Evolutionary conservation across 2,113 vertebrate species (phyloP), one percentile per base, ranked within the genome.

Genomic region (Seriola rivoliana): DNA sequence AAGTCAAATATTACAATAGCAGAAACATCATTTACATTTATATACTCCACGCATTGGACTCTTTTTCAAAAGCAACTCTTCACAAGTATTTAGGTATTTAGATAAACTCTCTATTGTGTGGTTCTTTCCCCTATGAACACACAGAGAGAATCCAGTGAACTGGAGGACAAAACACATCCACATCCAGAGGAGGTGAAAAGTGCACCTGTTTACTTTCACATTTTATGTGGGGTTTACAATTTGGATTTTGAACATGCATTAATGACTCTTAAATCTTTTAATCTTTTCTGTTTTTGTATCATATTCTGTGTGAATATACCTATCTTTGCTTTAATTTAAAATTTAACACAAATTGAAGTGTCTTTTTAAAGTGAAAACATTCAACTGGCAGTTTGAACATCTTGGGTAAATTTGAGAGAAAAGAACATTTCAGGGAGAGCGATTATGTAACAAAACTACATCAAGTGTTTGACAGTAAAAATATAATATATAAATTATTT

Each of bases 401-500:
- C 11, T 17, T 17, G 57, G n/a, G 17, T 54, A 52, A 8, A 65
- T 29, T 46, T 38, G 25, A 67, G 48, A 23, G 23, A 62, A 64
- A 29, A 29, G 29, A 29, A 60, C 60, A 52, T 29, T 29, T 29
- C 29, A 29, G 29, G 5, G 3, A 44, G 46, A 63, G 52, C 60
- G 19, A 65, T 54, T 16, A 71, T 11, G 32, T 4, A 21, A 29
- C 29, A 64, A 57, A 34, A 55, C 19, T 25, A 40, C 38, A 25
- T 8, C 1, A 36, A 36, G 4, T 23, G 38, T 64, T 8, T 42
- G n/a, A 52, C 8, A 68, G 29, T 71, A 66, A 64, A 60, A 9
- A 48, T 75, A 4, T 29, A 46, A 29, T 25, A 38, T 42, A 42
- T 42, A 76, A 34, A 32, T 38, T 19, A 55, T 74, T 82, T 81